A percentile compares a stretch with the other conserved stretches of the same genome.
These are phyloP conservation scores for Chionodraco myersi DNA, from an alignment of 2,113 vertebrate genomes.

Conservation along the genomic window DNA sequence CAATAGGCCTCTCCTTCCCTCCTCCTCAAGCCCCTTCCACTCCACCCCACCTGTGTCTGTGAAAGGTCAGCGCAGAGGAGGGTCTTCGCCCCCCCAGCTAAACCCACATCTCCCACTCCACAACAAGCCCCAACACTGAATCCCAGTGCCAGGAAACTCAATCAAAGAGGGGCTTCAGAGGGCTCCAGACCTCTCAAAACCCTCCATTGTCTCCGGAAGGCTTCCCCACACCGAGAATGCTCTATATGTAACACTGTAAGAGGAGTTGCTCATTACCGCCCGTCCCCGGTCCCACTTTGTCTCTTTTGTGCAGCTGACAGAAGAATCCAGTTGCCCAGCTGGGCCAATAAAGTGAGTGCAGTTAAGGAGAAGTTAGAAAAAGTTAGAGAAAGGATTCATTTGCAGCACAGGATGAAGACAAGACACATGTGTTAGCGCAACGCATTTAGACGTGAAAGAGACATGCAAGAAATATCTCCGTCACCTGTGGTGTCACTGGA, in stretches of 20 bases:
- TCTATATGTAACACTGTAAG: slow-evolving; percentile 80
- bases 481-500: slow-evolving; percentile 30
- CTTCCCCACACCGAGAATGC: slow-evolving; percentile 63
- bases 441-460: background rate
- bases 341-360: slow-evolving; percentile 62
- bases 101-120: slow-evolving; percentile 63
- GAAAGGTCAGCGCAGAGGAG: slow-evolving; percentile 77
- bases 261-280: slow-evolving; percentile 80
- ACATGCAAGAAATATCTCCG: slow-evolving; percentile 11
- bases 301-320: slow-evolving; percentile 76
- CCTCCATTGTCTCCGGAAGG: slow-evolving; percentile 75
- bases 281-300: slow-evolving; percentile 72
- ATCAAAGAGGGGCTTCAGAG: slow-evolving; percentile 80
- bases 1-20: slow-evolving; percentile 66
- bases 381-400: slow-evolving; percentile 51
- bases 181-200: slow-evolving; percentile 71
- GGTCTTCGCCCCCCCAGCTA: slow-evolving; percentile 57
- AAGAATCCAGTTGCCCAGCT: slow-evolving; percentile 72
- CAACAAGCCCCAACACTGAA: slow-evolving; percentile 69
- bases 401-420: slow-evolving; percentile 25
- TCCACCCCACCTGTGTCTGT: slow-evolving; percentile 78
- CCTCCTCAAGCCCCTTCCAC: slow-evolving; percentile 43
- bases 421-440: slow-evolving; percentile 12
- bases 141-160: slow-evolving; percentile 76
- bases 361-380: slow-evolving; percentile 11